These are phyloP conservation scores for Plectrocnemia conspersa DNA, from an alignment of 1,140 invertebrate genomes.

Conservation along the genomic window DNA sequence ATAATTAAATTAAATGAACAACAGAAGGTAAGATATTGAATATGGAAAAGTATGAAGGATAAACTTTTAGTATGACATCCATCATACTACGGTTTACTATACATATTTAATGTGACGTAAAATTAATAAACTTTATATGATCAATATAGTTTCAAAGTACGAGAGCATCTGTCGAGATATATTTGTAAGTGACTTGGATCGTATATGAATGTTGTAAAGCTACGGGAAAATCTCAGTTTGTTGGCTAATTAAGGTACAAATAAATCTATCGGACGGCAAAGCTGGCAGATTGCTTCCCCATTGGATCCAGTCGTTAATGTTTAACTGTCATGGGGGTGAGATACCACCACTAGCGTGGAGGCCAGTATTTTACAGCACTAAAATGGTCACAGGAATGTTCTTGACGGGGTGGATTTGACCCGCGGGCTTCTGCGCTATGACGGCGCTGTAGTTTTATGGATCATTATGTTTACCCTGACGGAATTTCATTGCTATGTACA, in stretches of 20 bases:
- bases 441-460: slow-evolving; percentile 31
- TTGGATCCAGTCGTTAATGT: slow-evolving; percentile 22
- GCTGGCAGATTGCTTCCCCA: slow-evolving; percentile 6
- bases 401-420: slow-evolving; percentile 26
- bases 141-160: too few relatives aligned
- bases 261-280: slow-evolving; percentile 10
- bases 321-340: slow-evolving; percentile 19
- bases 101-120: too few relatives aligned
- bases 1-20: too few relatives aligned
- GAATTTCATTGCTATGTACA: slow-evolving; percentile 31
- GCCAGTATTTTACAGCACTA: slow-evolving; percentile 19
- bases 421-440: slow-evolving; percentile 26
- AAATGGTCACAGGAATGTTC: slow-evolving; percentile 17
- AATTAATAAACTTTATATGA: too few relatives aligned
- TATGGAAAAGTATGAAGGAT: too few relatives aligned
- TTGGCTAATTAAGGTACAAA: slow-evolving; percentile 9
- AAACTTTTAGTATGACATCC: too few relatives aligned
- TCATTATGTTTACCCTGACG: slow-evolving; percentile 33
- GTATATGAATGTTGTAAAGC: too few relatives aligned
- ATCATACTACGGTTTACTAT: too few relatives aligned
- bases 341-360: slow-evolving; percentile 3
- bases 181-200: too few relatives aligned
- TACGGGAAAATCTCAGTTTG: background rate
- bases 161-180: too few relatives aligned
- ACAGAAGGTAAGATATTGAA: too few relatives aligned